A percentile compares a stretch with the other conserved stretches of the same genome.
These are phyloP conservation scores for Pterostichus niger DNA, from an alignment of 2,888 invertebrate genomes.

Conservation along the genomic window DNA sequence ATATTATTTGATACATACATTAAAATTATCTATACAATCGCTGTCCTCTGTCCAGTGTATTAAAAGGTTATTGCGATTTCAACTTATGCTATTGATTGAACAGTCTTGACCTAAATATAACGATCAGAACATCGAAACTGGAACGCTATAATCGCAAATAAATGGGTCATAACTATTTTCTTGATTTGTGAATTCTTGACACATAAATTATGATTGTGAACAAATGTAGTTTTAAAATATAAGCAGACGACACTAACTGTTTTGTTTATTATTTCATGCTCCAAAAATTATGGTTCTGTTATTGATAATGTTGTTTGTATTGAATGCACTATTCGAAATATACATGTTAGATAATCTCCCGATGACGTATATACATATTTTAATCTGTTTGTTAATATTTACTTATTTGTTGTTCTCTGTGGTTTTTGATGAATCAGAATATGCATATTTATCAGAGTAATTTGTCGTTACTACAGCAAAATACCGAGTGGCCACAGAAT, in stretches of 20 bases:
- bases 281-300: not conserved
- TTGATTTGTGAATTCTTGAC: constrained; percentile 14
- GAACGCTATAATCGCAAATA: constrained; percentile 37
- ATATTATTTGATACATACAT: no score
- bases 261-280: not conserved
- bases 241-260: not conserved
- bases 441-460: no score
- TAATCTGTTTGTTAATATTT: constrained; percentile 10
- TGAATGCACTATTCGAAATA: no score
- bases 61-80: constrained; percentile 29
- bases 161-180: constrained; percentile 33
- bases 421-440: no score
- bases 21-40: not conserved
- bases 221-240: not conserved
- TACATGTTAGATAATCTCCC: not conserved
- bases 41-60: not conserved
- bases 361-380: not conserved
- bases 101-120: constrained; percentile 39
- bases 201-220: not conserved
- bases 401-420: no score
- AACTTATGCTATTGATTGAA: constrained; percentile 3
- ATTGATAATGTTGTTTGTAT: not conserved
- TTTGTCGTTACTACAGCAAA: no score
- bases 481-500: no score
- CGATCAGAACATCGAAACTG: constrained; percentile 35